These are phyloP conservation scores for Deilephila elpenor DNA, from an alignment of 2,888 invertebrate genomes.

Conservation along the genomic window DNA sequence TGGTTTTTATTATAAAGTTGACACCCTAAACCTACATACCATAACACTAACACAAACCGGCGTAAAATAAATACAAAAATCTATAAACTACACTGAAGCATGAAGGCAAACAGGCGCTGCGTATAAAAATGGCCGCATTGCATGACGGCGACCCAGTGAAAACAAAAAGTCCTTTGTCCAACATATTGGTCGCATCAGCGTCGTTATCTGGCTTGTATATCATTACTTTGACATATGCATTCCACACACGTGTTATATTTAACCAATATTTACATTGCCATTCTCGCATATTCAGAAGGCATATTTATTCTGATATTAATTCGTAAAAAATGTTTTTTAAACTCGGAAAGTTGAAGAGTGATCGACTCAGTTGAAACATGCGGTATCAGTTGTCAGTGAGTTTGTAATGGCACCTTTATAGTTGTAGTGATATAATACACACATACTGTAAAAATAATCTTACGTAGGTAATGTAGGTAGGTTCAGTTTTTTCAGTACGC, in stretches of 20 bases:
- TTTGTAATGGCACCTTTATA: too few species aligned
- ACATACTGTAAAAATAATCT: too few species aligned
- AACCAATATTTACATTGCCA: constrained; percentile 41
- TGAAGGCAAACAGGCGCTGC: neutral
- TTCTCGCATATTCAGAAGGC: constrained; percentile 35
- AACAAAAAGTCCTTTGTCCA: constrained; percentile 12
- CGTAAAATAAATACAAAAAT: neutral
- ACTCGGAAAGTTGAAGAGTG: too few species aligned
- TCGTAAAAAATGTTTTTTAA: too few species aligned
- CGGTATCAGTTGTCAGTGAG: too few species aligned
- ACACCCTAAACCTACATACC: too few species aligned
- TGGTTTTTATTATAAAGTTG: too few species aligned
- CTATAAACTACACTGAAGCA: neutral
- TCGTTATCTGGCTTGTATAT: constrained; percentile 1
- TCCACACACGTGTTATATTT: constrained; percentile 33
- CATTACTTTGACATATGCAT: constrained; percentile 9
- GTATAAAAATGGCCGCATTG: constrained; percentile 2
- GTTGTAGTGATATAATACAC: too few species aligned
- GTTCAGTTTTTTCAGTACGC: too few species aligned
- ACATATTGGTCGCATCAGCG: constrained; percentile 11
- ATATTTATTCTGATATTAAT: constrained; percentile 31
- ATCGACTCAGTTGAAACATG: too few species aligned
- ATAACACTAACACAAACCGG: neutral
- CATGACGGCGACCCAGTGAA: neutral
- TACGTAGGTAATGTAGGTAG: too few species aligned